Evolutionary conservation across 2,888 invertebrate species (phyloP).

Genomic region (Acleris laterana): DNA sequence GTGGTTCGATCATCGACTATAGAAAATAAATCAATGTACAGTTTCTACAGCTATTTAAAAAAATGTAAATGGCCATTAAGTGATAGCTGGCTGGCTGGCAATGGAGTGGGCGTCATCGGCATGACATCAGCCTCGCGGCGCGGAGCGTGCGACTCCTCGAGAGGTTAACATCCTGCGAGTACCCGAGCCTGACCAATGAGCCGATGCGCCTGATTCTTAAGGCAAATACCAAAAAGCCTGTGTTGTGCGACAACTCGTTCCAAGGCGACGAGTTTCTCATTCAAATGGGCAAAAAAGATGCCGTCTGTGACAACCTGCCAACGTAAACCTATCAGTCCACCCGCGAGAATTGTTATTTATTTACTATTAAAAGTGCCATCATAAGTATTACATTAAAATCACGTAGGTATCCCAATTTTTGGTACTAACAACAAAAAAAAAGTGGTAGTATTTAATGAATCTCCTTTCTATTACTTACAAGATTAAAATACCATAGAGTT

Average conservation of each 20-base stretch:
- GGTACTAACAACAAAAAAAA: too few species aligned
- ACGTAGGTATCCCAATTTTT: too few species aligned
- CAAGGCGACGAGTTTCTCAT: slow-evolving; percentile 28
- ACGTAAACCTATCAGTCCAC: slow-evolving; percentile 4
- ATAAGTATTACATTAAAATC: background rate
- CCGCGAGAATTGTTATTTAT: slow-evolving; percentile 10
- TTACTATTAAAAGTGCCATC: background rate
- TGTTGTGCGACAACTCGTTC: slow-evolving; percentile 43
- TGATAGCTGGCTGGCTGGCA: slow-evolving; percentile 46
- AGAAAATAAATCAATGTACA: slow-evolving; percentile 30
- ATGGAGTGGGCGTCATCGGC: slow-evolving; percentile 55
- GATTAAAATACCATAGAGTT: too few species aligned
- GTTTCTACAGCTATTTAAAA: slow-evolving; percentile 31
- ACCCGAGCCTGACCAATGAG: slow-evolving; percentile 59
- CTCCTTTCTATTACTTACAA: too few species aligned
- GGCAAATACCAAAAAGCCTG: slow-evolving; percentile 62
- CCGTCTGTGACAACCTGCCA: slow-evolving; percentile 9
- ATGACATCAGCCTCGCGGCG: slow-evolving; percentile 66
- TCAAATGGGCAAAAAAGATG: slow-evolving; percentile 18
- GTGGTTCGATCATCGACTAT: slow-evolving; percentile 6
- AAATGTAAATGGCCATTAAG: slow-evolving; percentile 48
- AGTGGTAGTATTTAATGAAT: too few species aligned
- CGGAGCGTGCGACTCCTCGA: slow-evolving; percentile 41
- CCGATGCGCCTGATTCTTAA: slow-evolving; percentile 61
- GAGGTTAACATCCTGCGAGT: slow-evolving; percentile 76